Evolutionary conservation across 1,140 invertebrate genomes (phyloP), one percentile per base, ranked within the genome.

Genomic region (Dreissena rostriformis): DNA sequence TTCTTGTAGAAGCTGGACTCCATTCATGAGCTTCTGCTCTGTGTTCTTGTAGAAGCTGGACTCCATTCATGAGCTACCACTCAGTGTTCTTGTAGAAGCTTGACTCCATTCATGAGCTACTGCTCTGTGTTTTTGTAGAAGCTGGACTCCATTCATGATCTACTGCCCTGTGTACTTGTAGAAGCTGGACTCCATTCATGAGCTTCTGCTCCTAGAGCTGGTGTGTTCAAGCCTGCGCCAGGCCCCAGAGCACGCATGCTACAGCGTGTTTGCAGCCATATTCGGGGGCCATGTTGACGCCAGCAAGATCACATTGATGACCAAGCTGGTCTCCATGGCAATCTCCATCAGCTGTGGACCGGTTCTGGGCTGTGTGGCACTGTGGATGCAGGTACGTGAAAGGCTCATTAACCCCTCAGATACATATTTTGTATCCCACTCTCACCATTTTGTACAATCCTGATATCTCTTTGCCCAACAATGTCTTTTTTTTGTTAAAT

Each of bases 351-450:
- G 87, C 51, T 88, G 88, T 68, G 86, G 88, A 19, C 81, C 91
- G 55, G 91, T 92, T 0, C 77, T 92, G 19, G 87, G 91, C 68
- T 91, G 91, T 89, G 89, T 87, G 55, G 91, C 91, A 8, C 81
- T 91, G 17, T 92, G 91, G 91, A 91, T 91, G 90, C 91, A 92
- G 90, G 91, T 92, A 84, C 52, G 22, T 57, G n/a, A 65, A n/a
- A n/a, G n/a, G n/a, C n/a, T n/a, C n/a, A n/a, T 5, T 5, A 39
- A 39, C 39, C 39, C 39, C 2, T 39, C 39, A 39, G 39, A 39
- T 39, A 39, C 39, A n/a, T n/a, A n/a, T n/a, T n/a, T n/a, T n/a
- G n/a, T n/a, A n/a, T n/a, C 39, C 39, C 8, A 5, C 2, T 39
- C 39, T 5, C 39, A 39, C 8, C 39, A 39, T 39, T 39, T 39